phyloP scores from a whole-genome alignment of 2,113 vertebrate genomes.

The Hymenochirus boettgeri region DNA sequence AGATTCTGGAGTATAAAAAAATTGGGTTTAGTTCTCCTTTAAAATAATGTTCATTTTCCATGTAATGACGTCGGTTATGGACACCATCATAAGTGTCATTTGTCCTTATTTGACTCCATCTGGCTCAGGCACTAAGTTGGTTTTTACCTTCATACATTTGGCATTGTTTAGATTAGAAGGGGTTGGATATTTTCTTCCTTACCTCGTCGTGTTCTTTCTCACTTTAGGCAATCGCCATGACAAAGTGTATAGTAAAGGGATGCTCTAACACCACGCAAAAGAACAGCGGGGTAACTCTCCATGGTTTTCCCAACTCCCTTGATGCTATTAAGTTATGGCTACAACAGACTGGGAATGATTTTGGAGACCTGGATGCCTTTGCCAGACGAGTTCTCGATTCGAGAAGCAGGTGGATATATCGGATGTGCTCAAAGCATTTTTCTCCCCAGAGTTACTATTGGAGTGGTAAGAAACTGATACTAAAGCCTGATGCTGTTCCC shows the following conservation, averaged over 20 bases:
- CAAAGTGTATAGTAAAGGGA: constrained; percentile 8
- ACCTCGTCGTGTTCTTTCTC: neutral
- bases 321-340: neutral
- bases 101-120: no score
- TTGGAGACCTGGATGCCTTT: neutral
- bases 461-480: constrained; percentile 4
- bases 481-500: neutral
- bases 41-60: no score
- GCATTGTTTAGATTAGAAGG: no score
- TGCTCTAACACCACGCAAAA: neutral
- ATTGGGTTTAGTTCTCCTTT: no score
- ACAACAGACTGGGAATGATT: neutral
- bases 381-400: neutral
- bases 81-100: no score
- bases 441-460: constrained; percentile 11
- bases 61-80: no score
- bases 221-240: neutral
- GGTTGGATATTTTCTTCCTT: no score
- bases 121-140: no score
- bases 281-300: neutral
- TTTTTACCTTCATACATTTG: no score
- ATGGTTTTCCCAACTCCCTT: constrained; percentile 3
- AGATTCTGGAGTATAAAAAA: no score
- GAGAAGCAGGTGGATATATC: constrained; percentile 5
- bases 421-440: constrained; percentile 12